Conservation (phyloP, 1,140 invertebrate genomes). For the Drosophila obscura region DNA sequence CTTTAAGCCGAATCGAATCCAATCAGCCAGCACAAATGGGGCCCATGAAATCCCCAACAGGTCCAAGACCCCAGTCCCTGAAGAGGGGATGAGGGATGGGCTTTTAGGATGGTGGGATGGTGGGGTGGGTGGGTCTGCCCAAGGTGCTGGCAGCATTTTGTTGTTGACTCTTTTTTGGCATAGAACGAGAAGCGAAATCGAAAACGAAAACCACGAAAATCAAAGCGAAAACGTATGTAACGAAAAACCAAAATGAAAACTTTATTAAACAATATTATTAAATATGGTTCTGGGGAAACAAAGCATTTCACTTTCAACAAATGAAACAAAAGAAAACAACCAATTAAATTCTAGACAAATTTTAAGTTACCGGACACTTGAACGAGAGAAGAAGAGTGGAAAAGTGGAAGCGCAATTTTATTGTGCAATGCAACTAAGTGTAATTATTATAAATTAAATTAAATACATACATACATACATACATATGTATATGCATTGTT, state of each 20-base stretch:
- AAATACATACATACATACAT: conserved; percentile 14
- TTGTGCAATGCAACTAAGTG: conserved; percentile 56
- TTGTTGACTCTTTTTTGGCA: conserved; percentile 37
- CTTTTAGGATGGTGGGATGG: too few species aligned
- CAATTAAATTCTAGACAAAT: conserved; percentile 63
- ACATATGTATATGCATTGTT: conserved; percentile 52
- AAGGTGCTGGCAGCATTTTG: conserved; percentile 34
- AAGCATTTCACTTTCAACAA: conserved; percentile 65
- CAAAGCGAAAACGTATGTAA: conserved; percentile 48
- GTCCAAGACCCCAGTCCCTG: too few species aligned
- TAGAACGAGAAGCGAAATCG: conserved; percentile 6
- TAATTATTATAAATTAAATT: conserved; percentile 67
- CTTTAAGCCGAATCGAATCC: conserved; percentile 45
- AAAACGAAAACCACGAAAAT: conserved; percentile 45
- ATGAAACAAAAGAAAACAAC: conserved; percentile 20
- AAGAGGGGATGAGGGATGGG: background rate
- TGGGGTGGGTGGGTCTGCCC: background rate
- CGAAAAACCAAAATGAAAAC: conserved; percentile 45
- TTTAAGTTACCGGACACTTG: conserved; percentile 53
- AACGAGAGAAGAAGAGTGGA: conserved; percentile 11
- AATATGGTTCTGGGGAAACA: conserved; percentile 78
- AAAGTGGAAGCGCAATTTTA: conserved; percentile 42
- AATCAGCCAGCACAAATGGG: conserved; percentile 18
- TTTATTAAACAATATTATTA: conserved; percentile 40
- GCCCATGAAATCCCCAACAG: background rate